These are phyloP conservation scores for Dreissena polymorpha DNA, from an alignment of 1,140 invertebrate genomes.

Conservation along the genomic window DNA sequence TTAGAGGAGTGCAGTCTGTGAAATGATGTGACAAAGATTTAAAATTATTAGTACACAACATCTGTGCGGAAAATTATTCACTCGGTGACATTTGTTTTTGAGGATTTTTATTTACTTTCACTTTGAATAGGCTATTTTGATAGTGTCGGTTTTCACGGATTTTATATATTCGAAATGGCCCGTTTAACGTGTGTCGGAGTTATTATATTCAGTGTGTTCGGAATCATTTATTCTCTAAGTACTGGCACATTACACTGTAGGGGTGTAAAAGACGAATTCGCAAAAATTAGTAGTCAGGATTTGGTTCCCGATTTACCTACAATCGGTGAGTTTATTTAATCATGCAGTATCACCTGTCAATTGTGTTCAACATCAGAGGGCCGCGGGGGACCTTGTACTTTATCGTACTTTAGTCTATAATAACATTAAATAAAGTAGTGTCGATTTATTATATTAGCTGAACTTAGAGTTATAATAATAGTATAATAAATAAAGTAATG, in stretches of 20 bases:
- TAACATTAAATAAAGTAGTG: not conserved
- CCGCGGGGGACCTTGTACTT: not conserved
- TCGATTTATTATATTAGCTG: no score
- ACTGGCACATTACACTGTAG: slow-evolving; percentile 7
- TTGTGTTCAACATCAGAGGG: slow-evolving; percentile 10
- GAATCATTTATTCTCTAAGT: slow-evolving; percentile 29
- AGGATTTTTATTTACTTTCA: not conserved
- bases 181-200: slow-evolving; percentile 2
- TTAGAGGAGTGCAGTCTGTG: no score
- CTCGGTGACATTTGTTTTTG: slow-evolving; percentile 12
- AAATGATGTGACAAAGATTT: no score
- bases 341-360: slow-evolving; percentile 11
- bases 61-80: not conserved
- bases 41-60: no score
- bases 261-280: slow-evolving; percentile 42
- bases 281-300: slow-evolving; percentile 29
- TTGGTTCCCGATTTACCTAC: slow-evolving; percentile 38
- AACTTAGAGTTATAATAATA: not conserved
- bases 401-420: not conserved
- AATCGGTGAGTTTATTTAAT: slow-evolving; percentile 30
- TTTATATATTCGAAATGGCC: slow-evolving; percentile 28
- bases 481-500: not conserved
- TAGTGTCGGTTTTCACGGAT: not conserved
- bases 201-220: slow-evolving; percentile 15
- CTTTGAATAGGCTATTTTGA: not conserved